Evolutionary conservation across 2,888 invertebrate species (phyloP), one percentile per base, ranked within the genome.

Genomic region (Acholoe squamosa): DNA sequence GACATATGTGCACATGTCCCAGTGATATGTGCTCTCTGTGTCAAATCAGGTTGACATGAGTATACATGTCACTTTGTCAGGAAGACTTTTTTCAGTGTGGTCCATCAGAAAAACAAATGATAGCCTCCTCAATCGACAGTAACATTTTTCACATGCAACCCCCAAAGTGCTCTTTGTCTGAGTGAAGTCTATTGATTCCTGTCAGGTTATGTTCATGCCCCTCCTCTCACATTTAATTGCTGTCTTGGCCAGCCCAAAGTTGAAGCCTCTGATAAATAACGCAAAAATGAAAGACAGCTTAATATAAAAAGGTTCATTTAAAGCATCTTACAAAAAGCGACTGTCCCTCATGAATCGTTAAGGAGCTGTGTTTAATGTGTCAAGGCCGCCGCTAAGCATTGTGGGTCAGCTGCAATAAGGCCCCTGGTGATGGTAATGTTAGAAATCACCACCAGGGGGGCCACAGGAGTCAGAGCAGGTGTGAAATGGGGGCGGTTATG

Each of bases 331-430:
- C 34, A 34, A 43, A 80, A 31, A 80, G 33, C 31, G 34, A 1
- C 19, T 43, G 80, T 43, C 80, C 10, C 34, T 80, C 80, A 80
- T 80, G 80, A 80, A 80, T 80, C 80, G 43, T 80, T 80, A 80
- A 80, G 80, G 10, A 33, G 34, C 34, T 34, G 34, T 80, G 25
- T 80, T 43, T 43, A 43, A 43, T 7, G 43, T 43, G 43, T 43
- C 10, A 43, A 43, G 43, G 43, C 43, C 10, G 43, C 43, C 43
- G 80, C 34, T 80, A 80, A 33, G 80, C 31, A 80, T 80, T 80
- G 34, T 80, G 80, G 80, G 80, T 33, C 80, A 16, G 34, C 34
- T 33, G 5, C 14, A 43, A 80, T 0, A n/a, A 19, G 12, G 22
- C 76, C 28, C 14, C 76, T n/a, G 61, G 25, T 61, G 25, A 19